These are phyloP conservation scores for Myzus persicae DNA, from an alignment of 1,140 invertebrate genomes.

Conservation along the genomic window DNA sequence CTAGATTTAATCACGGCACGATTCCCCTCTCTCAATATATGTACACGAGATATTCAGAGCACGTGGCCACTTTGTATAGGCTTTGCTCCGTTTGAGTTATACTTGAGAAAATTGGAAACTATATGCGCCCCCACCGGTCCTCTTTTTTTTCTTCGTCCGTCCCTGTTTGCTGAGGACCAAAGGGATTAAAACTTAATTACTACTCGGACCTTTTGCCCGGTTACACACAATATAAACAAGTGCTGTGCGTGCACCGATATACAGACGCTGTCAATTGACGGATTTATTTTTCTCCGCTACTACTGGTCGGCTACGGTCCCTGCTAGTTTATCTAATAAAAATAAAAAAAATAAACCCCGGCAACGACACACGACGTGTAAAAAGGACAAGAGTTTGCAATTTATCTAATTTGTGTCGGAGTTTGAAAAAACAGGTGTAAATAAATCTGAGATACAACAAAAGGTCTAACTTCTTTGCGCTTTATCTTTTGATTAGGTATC, in stretches of 20 bases:
- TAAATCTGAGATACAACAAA: constrained; percentile 19
- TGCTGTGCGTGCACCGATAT: not conserved
- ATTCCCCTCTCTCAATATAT: constrained; percentile 16
- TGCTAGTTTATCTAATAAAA: not conserved
- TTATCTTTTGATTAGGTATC: not conserved
- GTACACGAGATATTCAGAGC: constrained; percentile 42
- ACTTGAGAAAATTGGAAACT: constrained; percentile 48
- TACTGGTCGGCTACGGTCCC: not conserved
- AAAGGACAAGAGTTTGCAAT: not conserved
- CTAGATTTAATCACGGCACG: constrained; percentile 51
- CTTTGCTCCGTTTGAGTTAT: constrained; percentile 39
- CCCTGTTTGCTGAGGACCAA: not conserved
- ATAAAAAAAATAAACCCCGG: not conserved
- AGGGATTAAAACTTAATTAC: constrained; percentile 57
- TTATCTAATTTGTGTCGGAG: not conserved
- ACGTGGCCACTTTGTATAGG: constrained; percentile 47
- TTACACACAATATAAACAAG: not conserved
- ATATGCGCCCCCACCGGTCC: not conserved
- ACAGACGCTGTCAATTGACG: not conserved
- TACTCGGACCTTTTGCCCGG: not conserved
- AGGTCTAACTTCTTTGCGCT: not conserved
- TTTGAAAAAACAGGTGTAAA: constrained; percentile 8
- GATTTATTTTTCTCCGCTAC: constrained; percentile 17
- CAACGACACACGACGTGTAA: not conserved
- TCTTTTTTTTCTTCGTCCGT: not conserved